These are phyloP conservation scores for Myxocyprinus asiaticus DNA, from an alignment of 2,113 vertebrate genomes.

Conservation along the genomic window DNA sequence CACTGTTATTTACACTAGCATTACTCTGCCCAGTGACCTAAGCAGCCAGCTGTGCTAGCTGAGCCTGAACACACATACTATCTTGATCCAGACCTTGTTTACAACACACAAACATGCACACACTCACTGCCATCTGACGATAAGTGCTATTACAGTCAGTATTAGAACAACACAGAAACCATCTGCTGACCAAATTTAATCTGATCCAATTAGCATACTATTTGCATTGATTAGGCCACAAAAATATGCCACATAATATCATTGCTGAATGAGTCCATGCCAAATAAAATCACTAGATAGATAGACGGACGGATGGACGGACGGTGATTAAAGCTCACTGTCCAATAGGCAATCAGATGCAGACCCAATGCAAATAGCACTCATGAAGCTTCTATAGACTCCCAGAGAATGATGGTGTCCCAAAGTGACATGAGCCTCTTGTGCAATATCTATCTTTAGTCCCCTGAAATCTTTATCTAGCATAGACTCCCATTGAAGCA, in stretches of 20 bases:
- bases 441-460: too few species aligned
- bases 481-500: too few species aligned
- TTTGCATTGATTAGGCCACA: slow-evolving; percentile 52
- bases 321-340: too few species aligned
- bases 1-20: too few species aligned
- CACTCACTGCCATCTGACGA: slow-evolving; percentile 16
- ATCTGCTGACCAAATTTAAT: slow-evolving; percentile 41
- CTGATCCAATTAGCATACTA: slow-evolving; percentile 47
- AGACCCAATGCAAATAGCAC: too few species aligned
- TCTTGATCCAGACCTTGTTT: slow-evolving; percentile 13
- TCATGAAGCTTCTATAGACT: too few species aligned
- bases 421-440: too few species aligned
- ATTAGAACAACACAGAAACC: slow-evolving; percentile 45
- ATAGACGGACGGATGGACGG: too few species aligned
- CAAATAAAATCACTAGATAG: slow-evolving; percentile 17
- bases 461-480: too few species aligned
- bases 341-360: too few species aligned
- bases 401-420: too few species aligned
- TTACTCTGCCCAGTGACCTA: background rate
- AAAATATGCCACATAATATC: slow-evolving; percentile 21
- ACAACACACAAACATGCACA: slow-evolving; percentile 5
- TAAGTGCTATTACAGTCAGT: slow-evolving; percentile 20
- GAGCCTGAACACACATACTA: slow-evolving; percentile 16
- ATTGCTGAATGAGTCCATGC: slow-evolving; percentile 24
- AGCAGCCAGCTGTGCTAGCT: background rate